Percentiles rank a stretch among this genome's conserved stretches.
Evolutionary conservation across 1,140 invertebrate genomes (phyloP).

Genomic region (Dendroctonus ponderosae): DNA sequence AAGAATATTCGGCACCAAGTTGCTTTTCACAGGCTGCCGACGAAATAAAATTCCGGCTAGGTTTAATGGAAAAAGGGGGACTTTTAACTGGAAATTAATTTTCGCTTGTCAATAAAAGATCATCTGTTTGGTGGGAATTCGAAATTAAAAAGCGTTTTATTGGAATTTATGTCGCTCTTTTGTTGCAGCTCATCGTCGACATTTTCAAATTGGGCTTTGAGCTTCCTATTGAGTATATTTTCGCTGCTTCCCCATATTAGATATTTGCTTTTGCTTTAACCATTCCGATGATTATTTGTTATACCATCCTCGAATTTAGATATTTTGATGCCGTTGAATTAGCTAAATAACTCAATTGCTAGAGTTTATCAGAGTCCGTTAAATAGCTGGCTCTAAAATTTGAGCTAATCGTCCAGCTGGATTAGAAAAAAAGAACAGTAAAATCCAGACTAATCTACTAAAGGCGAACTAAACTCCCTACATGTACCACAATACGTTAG

Average conservation of each 20-base stretch:
- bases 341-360: neutral
- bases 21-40: neutral
- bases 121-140: constrained; percentile 3
- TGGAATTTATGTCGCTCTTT: neutral
- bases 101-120: constrained; percentile 4
- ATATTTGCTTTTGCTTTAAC: neutral
- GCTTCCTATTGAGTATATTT: neutral
- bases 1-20: neutral
- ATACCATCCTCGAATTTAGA: neutral
- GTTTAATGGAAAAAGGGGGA: constrained; percentile 2
- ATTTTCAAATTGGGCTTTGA: neutral
- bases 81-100: neutral
- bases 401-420: neutral
- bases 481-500: neutral
- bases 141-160: constrained; percentile 4
- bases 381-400: neutral
- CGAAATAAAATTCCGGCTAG: neutral
- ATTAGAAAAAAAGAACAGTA: neutral
- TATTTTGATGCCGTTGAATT: neutral
- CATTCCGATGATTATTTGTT: neutral
- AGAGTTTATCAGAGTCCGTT: neutral
- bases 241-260: neutral
- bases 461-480: constrained; percentile 4
- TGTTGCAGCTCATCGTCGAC: neutral
- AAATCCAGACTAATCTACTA: neutral